Evolutionary conservation across 2,797 vertebrate species (phyloP).

Genomic region (Lemur catta): DNA sequence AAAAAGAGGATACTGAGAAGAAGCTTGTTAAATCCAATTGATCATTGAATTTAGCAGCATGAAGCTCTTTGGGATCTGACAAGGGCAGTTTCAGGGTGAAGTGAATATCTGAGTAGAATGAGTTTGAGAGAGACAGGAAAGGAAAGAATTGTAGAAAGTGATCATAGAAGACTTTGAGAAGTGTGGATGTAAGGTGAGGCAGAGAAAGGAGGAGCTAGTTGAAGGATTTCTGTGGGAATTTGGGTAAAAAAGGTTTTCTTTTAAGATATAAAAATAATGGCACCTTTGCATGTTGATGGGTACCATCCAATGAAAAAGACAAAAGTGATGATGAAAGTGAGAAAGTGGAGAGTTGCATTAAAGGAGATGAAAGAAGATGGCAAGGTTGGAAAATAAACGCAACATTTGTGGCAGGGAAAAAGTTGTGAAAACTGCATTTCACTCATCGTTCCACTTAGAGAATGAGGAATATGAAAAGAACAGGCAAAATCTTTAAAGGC

Average conservation of each 20-base stretch:
- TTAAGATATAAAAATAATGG: background rate
- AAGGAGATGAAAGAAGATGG: background rate
- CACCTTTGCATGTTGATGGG: rapidly evolving
- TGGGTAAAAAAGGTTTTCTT: background rate
- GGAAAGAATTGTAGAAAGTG: background rate
- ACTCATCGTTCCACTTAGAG: background rate
- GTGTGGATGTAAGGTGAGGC: too few relatives aligned
- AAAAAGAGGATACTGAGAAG: background rate
- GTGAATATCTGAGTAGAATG: background rate
- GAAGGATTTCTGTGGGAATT: background rate
- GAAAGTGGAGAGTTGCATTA: background rate
- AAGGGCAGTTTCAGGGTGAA: background rate
- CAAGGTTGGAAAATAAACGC: background rate
- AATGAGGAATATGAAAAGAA: background rate
- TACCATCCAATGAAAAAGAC: background rate
- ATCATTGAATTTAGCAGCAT: background rate
- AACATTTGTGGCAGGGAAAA: background rate
- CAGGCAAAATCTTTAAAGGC: background rate
- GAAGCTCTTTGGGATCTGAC: background rate
- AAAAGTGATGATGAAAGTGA: background rate
- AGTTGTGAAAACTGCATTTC: background rate
- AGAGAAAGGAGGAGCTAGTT: background rate
- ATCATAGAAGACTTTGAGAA: background rate
- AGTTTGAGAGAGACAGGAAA: background rate
- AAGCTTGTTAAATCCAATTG: background rate